Conservation (phyloP, 2,888 invertebrate species). For the Aromia moschata region DNA sequence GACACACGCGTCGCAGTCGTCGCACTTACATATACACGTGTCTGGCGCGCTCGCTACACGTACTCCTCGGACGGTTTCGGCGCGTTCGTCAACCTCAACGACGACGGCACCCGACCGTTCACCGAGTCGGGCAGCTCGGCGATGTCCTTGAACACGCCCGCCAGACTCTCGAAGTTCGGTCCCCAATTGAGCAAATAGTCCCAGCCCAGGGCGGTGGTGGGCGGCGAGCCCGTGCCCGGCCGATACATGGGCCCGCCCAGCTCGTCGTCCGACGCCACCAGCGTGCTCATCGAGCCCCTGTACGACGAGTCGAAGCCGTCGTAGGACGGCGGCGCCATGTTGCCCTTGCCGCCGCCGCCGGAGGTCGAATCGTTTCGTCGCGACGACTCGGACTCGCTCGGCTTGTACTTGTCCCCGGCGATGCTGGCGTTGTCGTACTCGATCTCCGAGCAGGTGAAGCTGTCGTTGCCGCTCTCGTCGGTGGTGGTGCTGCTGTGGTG, state of each 20-base stretch:
- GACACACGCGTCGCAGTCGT: too few relatives aligned
- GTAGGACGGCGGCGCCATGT: constrained; percentile 80
- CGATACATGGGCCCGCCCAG: constrained; percentile 81
- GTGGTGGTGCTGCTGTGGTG: constrained; percentile 83
- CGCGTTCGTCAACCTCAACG: constrained; percentile 80
- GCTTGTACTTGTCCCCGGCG: constrained; percentile 77
- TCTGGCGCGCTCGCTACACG: constrained; percentile 69
- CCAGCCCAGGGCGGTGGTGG: constrained; percentile 85
- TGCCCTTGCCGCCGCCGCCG: constrained; percentile 67
- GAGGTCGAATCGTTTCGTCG: constrained; percentile 57
- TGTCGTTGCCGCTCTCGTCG: constrained; percentile 94
- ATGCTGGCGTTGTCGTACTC: constrained; percentile 93
- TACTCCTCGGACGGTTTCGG: constrained; percentile 91
- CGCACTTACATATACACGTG: too few relatives aligned
- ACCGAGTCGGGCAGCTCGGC: constrained; percentile 90
- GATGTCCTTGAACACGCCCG: constrained; percentile 96
- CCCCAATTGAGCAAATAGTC: constrained; percentile 96
- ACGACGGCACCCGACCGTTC: constrained; percentile 76
- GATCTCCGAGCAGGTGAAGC: constrained; percentile 97
- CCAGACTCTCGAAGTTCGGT: constrained; percentile 93
- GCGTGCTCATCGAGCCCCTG: constrained; percentile 90
- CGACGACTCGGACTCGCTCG: constrained; percentile 56
- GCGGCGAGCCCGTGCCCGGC: constrained; percentile 81
- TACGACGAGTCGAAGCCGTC: constrained; percentile 95
- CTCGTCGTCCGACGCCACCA: constrained; percentile 94